Evolutionary conservation across 53 echinoderm and acorn worm species (phyloP).

Genomic region (Paelopatides confundens): DNA sequence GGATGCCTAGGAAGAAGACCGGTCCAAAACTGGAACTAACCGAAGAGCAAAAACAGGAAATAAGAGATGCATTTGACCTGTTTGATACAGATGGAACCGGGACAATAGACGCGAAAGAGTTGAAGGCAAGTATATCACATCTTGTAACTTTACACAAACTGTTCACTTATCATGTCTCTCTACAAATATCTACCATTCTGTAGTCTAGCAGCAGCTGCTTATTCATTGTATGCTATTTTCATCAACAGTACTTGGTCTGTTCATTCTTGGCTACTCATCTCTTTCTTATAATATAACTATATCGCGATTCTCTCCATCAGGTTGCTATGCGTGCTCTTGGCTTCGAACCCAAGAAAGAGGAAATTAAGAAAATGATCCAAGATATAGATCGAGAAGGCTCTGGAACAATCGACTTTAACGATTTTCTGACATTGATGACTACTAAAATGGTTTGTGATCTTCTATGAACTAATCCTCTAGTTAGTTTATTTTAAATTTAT

Average conservation of each 20-base stretch:
- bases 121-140: slow-evolving; percentile 80
- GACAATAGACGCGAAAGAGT: slow-evolving; percentile 98
- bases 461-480: too few species aligned
- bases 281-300: too few species aligned
- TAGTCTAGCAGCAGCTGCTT: too few species aligned
- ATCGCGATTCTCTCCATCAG: slow-evolving; percentile 26
- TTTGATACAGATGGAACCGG: slow-evolving; percentile 98
- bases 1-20: slow-evolving; percentile 92
- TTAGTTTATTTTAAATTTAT: too few species aligned
- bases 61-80: slow-evolving; percentile 97
- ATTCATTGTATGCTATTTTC: too few species aligned
- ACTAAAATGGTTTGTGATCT: slow-evolving; percentile 86
- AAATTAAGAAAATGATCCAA: slow-evolving; percentile 99
- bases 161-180: too few species aligned
- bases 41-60: slow-evolving; percentile 98
- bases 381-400: slow-evolving; percentile 96
- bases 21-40: slow-evolving; percentile 99
- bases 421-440: slow-evolving; percentile 97
- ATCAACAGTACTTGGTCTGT: too few species aligned
- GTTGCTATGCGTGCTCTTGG: slow-evolving; percentile 99
- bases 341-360: slow-evolving; percentile 99
- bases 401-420: slow-evolving; percentile 98
- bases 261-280: too few species aligned
- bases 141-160: too few species aligned
- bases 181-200: too few species aligned